Conservation (phyloP, 2,113 vertebrate species). For the Narcine bancroftii region DNA sequence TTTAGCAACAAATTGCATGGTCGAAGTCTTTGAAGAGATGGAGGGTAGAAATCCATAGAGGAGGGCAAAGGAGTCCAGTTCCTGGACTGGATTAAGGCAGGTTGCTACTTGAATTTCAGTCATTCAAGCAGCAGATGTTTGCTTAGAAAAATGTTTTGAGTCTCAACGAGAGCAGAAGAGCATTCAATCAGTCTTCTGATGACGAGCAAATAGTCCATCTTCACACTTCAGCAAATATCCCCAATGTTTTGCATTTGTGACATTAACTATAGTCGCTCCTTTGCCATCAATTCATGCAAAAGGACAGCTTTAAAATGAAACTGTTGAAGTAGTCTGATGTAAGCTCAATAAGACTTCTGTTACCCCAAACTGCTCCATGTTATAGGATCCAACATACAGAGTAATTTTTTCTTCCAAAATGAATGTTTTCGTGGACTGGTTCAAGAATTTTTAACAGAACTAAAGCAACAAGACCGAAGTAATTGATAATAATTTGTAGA, state of each 20-base stretch:
- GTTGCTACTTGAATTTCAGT: background rate
- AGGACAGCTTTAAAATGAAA: background rate
- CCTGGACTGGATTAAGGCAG: background rate
- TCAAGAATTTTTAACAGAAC: background rate
- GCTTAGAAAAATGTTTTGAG: background rate
- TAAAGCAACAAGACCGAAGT: background rate
- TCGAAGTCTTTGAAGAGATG: background rate
- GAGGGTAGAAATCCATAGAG: background rate
- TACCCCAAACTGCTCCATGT: background rate
- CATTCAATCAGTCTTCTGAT: background rate
- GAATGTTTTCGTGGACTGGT: background rate
- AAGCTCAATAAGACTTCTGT: background rate
- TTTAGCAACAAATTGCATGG: background rate
- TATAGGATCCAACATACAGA: background rate
- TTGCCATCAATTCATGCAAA: background rate
- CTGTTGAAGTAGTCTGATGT: background rate
- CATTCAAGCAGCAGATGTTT: background rate
- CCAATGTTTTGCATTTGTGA: background rate
- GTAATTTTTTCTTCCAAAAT: background rate
- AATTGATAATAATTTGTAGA: background rate
- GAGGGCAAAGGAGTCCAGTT: background rate
- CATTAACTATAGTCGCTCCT: background rate
- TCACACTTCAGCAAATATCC: conserved; percentile 1
- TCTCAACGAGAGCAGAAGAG: background rate
- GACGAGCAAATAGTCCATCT: background rate